phyloP scores from a whole-genome alignment of 2,113 vertebrate genomes.

The Esox niger region DNA sequence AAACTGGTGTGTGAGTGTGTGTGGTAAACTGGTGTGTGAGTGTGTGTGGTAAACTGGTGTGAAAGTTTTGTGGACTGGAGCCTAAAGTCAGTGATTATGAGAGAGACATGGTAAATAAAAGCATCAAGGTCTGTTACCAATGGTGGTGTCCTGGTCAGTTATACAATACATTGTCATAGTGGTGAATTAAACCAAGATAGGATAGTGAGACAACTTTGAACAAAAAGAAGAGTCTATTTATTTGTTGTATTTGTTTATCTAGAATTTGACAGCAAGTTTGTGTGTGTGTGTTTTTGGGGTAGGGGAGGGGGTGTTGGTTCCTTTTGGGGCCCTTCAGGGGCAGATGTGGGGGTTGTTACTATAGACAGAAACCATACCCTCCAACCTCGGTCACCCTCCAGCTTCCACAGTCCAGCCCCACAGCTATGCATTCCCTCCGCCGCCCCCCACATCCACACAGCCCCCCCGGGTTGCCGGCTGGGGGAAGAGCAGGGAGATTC shows the following conservation, averaged over 20 bases:
- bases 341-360: conserved; percentile 44
- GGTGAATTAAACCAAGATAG: no score
- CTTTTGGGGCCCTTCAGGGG: conserved; percentile 3
- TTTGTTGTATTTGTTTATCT: no score
- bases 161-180: no score
- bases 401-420: conserved; percentile 54
- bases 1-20: no score
- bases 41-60: no score
- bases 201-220: no score
- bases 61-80: not conserved
- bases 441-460: conserved; percentile 32
- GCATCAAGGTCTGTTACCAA: no score
- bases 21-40: not conserved
- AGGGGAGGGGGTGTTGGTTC: conserved; percentile 12
- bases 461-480: conserved; percentile 51
- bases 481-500: conserved; percentile 62
- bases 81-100: not conserved
- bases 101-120: no score
- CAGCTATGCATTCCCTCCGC: conserved; percentile 54
- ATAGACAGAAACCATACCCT: conserved; percentile 65
- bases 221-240: no score
- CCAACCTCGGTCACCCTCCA: conserved; percentile 58
- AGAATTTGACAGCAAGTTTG: not conserved
- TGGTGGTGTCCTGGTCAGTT: no score
- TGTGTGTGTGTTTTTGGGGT: conserved; percentile 3